phyloP scores from a whole-genome alignment of 1,140 invertebrate genomes.

The Dreissena rostriformis region DNA sequence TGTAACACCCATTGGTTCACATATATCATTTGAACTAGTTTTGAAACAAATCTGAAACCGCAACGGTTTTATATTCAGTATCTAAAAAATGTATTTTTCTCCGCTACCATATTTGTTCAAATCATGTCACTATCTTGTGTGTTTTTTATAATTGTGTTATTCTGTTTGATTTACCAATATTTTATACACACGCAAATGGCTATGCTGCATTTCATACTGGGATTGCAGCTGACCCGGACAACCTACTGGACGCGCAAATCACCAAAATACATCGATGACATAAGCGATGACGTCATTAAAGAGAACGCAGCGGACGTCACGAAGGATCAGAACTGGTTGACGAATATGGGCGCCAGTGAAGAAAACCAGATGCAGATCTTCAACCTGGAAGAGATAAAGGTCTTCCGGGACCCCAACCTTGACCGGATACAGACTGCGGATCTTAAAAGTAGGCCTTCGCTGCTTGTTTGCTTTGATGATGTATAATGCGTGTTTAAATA shows the following conservation, averaged over 20 bases:
- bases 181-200: no score
- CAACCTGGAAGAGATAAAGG: constrained; percentile 40
- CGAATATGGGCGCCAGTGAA: constrained; percentile 24
- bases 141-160: no score
- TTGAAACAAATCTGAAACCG: no score
- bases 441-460: neutral
- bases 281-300: neutral
- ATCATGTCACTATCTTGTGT: no score
- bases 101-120: no score
- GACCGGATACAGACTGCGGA: constrained; percentile 11
- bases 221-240: constrained; percentile 63
- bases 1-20: no score
- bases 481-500: no score
- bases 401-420: constrained; percentile 54
- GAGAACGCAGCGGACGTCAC: neutral
- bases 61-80: no score
- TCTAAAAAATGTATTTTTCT: no score
- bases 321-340: constrained; percentile 12
- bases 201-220: no score
- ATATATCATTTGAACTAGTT: no score
- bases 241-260: constrained; percentile 70
- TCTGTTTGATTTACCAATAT: no score
- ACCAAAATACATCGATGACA: neutral
- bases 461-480: neutral
- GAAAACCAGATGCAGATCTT: constrained; percentile 39